These are phyloP conservation scores for Protobothrops mucrosquamatus DNA, from an alignment of 2,113 vertebrate genomes.

Conservation along the genomic window DNA sequence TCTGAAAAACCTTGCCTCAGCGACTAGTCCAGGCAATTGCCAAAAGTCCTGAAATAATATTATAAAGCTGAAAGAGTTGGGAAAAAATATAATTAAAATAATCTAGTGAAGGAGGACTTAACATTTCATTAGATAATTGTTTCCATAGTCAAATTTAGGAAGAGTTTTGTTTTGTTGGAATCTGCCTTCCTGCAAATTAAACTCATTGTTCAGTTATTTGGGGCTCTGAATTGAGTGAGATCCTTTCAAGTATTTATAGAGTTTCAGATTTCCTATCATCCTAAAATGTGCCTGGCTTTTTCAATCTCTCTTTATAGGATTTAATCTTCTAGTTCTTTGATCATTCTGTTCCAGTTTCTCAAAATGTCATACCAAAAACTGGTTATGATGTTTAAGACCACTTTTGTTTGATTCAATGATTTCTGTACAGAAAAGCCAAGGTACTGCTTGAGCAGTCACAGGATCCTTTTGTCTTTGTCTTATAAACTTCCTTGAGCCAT, in stretches of 20 bases:
- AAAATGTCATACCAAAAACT: neutral
- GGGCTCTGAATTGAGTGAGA: neutral
- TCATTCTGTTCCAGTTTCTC: neutral
- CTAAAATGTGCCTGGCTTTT: neutral
- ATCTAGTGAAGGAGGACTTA: neutral
- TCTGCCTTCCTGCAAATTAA: neutral
- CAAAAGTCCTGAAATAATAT: neutral
- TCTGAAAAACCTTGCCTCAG: neutral
- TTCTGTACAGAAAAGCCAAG: neutral
- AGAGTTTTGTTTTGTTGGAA: neutral
- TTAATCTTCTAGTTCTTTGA: neutral
- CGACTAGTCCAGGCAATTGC: neutral
- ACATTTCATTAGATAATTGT: neutral
- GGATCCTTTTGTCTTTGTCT: neutral
- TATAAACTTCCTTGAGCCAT: neutral
- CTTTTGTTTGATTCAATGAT: neutral
- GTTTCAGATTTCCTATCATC: neutral
- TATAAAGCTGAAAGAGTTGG: neutral
- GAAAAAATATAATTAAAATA: neutral
- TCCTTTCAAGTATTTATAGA: neutral
- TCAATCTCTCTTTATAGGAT: neutral
- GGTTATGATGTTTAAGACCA: neutral
- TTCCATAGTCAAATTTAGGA: neutral
- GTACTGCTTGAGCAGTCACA: neutral
- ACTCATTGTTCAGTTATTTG: neutral